Base-by-base conservation (phyloP, 2,888 invertebrate species). In the Sphinx pinastri region DNA sequence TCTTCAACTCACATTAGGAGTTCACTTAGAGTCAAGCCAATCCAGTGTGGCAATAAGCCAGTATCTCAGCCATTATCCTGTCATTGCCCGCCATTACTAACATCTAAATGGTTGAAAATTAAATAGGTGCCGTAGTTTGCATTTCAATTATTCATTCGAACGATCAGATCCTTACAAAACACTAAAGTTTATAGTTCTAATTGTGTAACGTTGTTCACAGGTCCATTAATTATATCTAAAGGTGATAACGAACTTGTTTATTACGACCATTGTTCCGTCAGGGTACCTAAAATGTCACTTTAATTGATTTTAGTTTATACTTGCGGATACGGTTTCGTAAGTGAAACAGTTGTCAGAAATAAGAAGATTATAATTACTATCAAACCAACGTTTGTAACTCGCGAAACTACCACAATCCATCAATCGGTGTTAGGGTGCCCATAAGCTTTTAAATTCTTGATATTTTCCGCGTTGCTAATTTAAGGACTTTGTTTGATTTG, bases 191-290 rank as follows among this genome's bases (percentile, higher is more conserved):
- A 68, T 51, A 70, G 16, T 67, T 68, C 72, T 80, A 81, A 85
- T 83, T 83, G 77, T 80, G 81, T 77, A 81, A 81, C 73, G 25
- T 58, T 78, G 71, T 72, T 74, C 77, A 75, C 71, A 77, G 73
- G 73, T 78, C 81, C 83, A 85, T 85, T 85, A 82, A 85, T 85
- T 84, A 84, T 84, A 82, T 83, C 81, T 74, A 72, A 70, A 68
- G 52, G 73, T 78, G 85, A 85, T 85, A 85, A 84, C 75, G 72
- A 79, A 79, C 82, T 80, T 77, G 80, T 76, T 63, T 80, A 75
- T 75, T 79, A 76, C 76, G 79, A 77, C 80, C 73, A 84, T 83
- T 84, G 84, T 85, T 84, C 79, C 69, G 71, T 75, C 67, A 74
- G 73, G 72, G 79, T 77, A 81, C 74, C 79, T 78, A 77, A 79